A percentile compares a stretch with the other conserved stretches of the same genome.
phyloP scores from a whole-genome alignment of 92 coral and sea anemone genomes.

The Muricea muricata region DNA sequence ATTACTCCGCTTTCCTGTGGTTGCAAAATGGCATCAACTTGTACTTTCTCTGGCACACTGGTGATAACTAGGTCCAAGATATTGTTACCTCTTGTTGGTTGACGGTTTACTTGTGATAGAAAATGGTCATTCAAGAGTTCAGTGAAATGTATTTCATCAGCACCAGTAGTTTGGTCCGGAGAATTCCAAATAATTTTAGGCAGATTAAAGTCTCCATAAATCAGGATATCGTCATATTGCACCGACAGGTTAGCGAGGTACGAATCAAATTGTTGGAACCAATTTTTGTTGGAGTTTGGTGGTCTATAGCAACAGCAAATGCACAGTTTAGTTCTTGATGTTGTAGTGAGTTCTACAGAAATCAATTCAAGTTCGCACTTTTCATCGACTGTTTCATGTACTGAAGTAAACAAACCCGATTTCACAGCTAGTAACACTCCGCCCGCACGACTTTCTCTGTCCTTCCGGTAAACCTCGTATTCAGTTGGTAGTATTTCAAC shows the following conservation, averaged over 20 bases:
- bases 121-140: too few species aligned
- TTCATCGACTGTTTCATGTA: not conserved
- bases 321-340: not conserved
- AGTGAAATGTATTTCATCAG: too few species aligned
- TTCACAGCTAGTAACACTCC: not conserved
- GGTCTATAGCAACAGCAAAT: not conserved
- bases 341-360: not conserved
- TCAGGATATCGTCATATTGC: constrained; percentile 42
- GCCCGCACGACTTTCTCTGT: not conserved
- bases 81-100: too few species aligned
- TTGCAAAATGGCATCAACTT: too few species aligned
- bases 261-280: constrained; percentile 38
- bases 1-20: too few species aligned
- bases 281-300: constrained; percentile 36
- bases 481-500: not conserved
- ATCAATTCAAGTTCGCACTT: not conserved
- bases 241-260: too few species aligned
- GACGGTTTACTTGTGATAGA: too few species aligned
- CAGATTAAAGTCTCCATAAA: too few species aligned
- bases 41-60: too few species aligned
- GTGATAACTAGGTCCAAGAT: too few species aligned
- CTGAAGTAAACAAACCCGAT: not conserved
- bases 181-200: too few species aligned
- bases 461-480: not conserved
- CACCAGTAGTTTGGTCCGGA: too few species aligned